These are phyloP conservation scores for Brachyhypopomus occidentalis DNA, from an alignment of 2,113 vertebrate genomes.

Conservation along the genomic window DNA sequence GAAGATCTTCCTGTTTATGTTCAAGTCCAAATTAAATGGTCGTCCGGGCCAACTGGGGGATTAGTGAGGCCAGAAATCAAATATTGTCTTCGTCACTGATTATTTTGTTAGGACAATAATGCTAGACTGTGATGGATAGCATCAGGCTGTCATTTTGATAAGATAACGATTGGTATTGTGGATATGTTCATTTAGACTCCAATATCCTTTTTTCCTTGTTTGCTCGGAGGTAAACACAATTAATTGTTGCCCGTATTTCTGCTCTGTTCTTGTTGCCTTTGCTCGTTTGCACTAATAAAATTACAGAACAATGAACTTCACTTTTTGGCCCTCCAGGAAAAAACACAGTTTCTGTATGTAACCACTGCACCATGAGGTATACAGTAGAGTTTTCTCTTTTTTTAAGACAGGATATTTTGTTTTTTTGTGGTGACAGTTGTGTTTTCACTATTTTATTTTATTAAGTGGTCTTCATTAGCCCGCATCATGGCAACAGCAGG, in stretches of 20 bases:
- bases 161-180: conserved; percentile 21
- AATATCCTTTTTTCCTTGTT: neutral
- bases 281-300: neutral
- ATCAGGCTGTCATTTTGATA: conserved; percentile 47
- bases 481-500: too few species aligned
- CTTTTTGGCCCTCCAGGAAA: too few species aligned
- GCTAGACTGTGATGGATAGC: conserved; percentile 6
- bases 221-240: conserved; percentile 39
- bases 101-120: conserved; percentile 31
- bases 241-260: conserved; percentile 16
- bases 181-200: conserved; percentile 44
- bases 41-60: conserved; percentile 22
- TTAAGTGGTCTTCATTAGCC: too few species aligned
- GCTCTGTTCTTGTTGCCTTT: conserved; percentile 9
- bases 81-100: conserved; percentile 16
- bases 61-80: conserved; percentile 35
- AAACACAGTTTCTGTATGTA: too few species aligned
- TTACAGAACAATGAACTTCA: neutral
- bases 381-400: too few species aligned
- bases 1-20: neutral
- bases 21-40: conserved; percentile 41
- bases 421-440: too few species aligned
- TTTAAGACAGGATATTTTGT: too few species aligned
- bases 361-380: too few species aligned
- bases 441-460: too few species aligned